Base-by-base conservation (phyloP, 2,888 invertebrate species). In the Cataglyphis livida region DNA sequence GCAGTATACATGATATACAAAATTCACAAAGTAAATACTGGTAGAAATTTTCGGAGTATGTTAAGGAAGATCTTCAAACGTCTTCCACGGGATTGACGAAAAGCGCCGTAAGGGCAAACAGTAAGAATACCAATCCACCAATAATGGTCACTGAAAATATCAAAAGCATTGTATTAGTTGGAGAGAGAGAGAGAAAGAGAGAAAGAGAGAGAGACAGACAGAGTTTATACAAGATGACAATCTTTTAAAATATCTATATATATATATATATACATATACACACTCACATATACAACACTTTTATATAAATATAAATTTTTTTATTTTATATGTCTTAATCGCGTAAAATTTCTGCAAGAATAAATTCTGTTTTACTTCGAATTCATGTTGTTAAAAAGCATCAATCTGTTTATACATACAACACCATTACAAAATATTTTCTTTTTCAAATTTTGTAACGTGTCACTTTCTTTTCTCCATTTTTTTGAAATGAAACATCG, bases 41-140 rank as follows among this genome's bases (percentile, higher is more conserved):
- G 21, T 48, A 59, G 10, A 44, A 64, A 70, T 18, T 10, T 61
- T 9, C 12, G 35, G n/a, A 48, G 48, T n/a, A 65, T 48, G 12
- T 44, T n/a, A 41, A 59, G n/a, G 59, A 35, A 41, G 15, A 28
- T 59, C 28, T 51, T 87, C 32, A 89, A 74, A 82, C 70, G n/a
- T 88, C 90, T 76, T 93, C 96, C 86, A 96, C 96, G 32, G 98
- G 98, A 82, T 97, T 97, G 90, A 98, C 96, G 94, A 99, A 96
- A 73, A 99, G 95, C 7, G 99, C 98, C 86, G 98, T 98, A 81
- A 98, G 95, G 0, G 99, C 99, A 95, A 99, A 99, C 88, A 98
- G 95, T 85, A 99, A 95, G 95, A 99, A 99, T 90, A 99, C 99
- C 79, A 99, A 95, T 92, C 99, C 99, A 90, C 99, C 99, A 92